Evolutionary conservation across 2,797 vertebrate species (phyloP), one percentile per base, ranked within the genome.

Genomic region (Xyrichtys novacula): DNA sequence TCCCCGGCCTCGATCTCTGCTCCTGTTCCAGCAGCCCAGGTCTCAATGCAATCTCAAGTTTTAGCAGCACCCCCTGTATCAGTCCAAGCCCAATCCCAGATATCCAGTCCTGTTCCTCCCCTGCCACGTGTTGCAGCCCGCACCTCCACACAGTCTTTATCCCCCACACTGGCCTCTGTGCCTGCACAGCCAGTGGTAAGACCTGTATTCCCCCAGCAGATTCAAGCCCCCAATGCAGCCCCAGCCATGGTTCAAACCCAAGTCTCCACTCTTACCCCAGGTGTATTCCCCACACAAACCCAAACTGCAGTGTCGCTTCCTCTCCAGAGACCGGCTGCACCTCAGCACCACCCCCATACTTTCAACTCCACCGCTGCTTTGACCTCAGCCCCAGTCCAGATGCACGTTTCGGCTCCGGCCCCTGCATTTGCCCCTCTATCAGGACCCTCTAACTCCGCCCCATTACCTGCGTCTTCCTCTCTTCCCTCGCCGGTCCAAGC

Each of bases 401-500:
- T 73, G 55, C 71, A 70, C 0, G 14, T 74, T 20, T 61, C 81
- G 0, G 58, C 20, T 56, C 22, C 43, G 1, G 43, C 43, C 43
- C 43, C 43, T 12, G 60, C 72, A 43, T 32, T 68, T 22, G 50
- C 81, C 20, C 70, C 71, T 0, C 10, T 74, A 20, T 56, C 80
- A 0, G 42, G 31, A 22, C 49, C 12, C 23, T 58, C 26, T 29
- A 29, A 29, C 47, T 29, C 47, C 1, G 26, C 26, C 26, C 26
- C 47, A 16, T 64, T 66, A 11, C 73, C 77, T 0, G 43, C 65
- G 7, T 77, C 86, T 6, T 50, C 76, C 22, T 83, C 90, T 17
- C 73, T 86, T 9, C 82, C 89, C 22, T 71, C 74, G 0, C 69
- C 87, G 0, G 80, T 90, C 31, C 85, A 78, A 32, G 65, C 81